A percentile compares a stretch with the other conserved stretches of the same genome.
phyloP scores from a whole-genome alignment of 2,888 invertebrate species.

The Calameuta filiformis region DNA sequence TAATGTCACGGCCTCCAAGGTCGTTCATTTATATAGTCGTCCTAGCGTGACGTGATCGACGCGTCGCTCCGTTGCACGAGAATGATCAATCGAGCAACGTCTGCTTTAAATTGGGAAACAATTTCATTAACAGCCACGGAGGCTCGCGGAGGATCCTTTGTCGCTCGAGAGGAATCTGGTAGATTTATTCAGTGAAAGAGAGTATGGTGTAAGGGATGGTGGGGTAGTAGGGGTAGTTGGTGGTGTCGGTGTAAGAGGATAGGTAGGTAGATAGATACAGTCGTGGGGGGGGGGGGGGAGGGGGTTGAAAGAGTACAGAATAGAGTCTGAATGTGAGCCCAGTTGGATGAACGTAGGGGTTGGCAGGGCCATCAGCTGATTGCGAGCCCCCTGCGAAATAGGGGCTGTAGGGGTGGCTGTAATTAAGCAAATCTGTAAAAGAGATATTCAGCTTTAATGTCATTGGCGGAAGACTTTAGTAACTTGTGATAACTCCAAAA shows the following conservation, averaged over 20 bases:
- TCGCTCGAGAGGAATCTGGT: slow-evolving; percentile 24
- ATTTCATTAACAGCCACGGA: slow-evolving; percentile 41
- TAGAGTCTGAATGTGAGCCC: slow-evolving; percentile 26
- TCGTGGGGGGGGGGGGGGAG: background rate
- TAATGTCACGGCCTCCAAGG: slow-evolving; percentile 1
- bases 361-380: slow-evolving; percentile 36
- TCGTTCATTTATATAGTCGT: background rate
- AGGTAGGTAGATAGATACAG: background rate
- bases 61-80: background rate
- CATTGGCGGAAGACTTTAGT: slow-evolving; percentile 7
- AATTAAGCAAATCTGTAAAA: slow-evolving; percentile 38
- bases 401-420: slow-evolving; percentile 19
- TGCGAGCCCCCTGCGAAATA: slow-evolving; percentile 30
- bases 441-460: slow-evolving; percentile 23
- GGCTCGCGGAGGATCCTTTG: slow-evolving; percentile 25
- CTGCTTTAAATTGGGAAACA: slow-evolving; percentile 31
- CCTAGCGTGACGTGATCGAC: background rate
- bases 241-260: background rate
- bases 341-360: slow-evolving; percentile 3
- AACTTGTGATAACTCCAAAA: slow-evolving; percentile 9
- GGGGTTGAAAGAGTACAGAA: background rate
- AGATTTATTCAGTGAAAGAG: slow-evolving; percentile 23
- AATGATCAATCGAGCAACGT: background rate
- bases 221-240: background rate
- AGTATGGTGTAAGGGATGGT: background rate